Evolutionary conservation across 2,113 vertebrate species (phyloP).

Genomic region (Diglossa brunneiventris): DNA sequence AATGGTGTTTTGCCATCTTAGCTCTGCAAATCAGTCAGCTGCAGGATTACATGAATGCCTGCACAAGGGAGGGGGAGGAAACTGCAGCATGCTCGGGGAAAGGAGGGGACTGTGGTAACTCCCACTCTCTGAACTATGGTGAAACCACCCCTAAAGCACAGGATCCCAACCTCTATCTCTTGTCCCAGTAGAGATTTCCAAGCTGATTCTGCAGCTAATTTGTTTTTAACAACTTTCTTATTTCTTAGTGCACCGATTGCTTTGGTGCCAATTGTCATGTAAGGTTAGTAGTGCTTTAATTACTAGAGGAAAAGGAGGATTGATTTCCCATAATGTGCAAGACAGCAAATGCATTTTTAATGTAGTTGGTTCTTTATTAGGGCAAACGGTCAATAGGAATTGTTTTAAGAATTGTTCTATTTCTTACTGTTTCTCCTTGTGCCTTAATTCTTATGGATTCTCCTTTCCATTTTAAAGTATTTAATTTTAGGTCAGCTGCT

Average conservation of each 20-base stretch:
- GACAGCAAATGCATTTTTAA: neutral
- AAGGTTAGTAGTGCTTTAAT: neutral
- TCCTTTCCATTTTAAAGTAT: neutral
- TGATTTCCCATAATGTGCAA: neutral
- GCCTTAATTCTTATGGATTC: neutral
- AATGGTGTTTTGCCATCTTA: neutral
- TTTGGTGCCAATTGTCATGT: neutral
- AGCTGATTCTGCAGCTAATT: neutral
- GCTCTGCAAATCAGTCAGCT: neutral
- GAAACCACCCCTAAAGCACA: neutral
- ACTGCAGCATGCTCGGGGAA: neutral
- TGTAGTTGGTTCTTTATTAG: neutral
- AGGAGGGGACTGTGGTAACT: neutral
- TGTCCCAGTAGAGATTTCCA: neutral
- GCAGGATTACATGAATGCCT: neutral
- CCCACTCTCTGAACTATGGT: neutral
- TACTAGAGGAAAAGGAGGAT: neutral
- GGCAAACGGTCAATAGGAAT: neutral
- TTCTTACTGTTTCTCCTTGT: neutral
- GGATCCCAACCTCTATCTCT: neutral
- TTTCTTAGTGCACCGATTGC: neutral
- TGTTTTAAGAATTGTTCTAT: neutral
- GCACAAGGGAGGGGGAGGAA: neutral
- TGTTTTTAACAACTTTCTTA: constrained; percentile 6
- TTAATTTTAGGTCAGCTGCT: neutral